Evolutionary conservation across 2,797 vertebrate species (phyloP).

Genomic region (Poliocrania exsul): DNA sequence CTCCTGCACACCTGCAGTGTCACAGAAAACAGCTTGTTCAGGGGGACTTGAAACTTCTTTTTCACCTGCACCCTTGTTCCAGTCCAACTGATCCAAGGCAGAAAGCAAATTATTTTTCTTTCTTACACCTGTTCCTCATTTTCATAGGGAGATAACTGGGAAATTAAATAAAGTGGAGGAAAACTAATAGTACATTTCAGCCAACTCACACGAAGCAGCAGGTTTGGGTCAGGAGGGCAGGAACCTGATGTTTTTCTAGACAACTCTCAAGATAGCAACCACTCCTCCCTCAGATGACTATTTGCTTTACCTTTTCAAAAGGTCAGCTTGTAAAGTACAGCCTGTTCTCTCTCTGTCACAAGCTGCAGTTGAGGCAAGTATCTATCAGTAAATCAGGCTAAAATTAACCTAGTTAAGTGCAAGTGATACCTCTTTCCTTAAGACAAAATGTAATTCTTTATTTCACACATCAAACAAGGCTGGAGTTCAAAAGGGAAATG

Average conservation of each 20-base stretch:
- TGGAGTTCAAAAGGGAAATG: neutral
- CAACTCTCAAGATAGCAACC: neutral
- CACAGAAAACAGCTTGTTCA: neutral
- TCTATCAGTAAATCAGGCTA: neutral
- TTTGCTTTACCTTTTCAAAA: slow-evolving; percentile 27
- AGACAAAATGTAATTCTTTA: neutral
- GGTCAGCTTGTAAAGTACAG: neutral
- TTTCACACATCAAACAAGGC: neutral
- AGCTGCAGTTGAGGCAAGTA: neutral
- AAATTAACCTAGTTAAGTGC: slow-evolving; percentile 14
- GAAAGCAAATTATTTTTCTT: neutral
- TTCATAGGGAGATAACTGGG: neutral
- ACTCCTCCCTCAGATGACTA: neutral
- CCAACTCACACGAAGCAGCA: neutral
- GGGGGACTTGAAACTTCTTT: neutral
- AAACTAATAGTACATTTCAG: neutral
- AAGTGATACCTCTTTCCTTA: neutral
- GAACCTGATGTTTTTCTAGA: neutral
- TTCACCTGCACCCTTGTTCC: neutral
- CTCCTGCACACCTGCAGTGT: neutral
- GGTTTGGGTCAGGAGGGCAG: neutral
- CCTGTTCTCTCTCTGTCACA: neutral
- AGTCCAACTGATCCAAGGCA: neutral
- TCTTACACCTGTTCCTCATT: neutral
- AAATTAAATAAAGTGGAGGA: neutral